Evolutionary conservation across 92 coral and sea anemone genomes (phyloP).

Genomic region (Heteractis magnifica): DNA sequence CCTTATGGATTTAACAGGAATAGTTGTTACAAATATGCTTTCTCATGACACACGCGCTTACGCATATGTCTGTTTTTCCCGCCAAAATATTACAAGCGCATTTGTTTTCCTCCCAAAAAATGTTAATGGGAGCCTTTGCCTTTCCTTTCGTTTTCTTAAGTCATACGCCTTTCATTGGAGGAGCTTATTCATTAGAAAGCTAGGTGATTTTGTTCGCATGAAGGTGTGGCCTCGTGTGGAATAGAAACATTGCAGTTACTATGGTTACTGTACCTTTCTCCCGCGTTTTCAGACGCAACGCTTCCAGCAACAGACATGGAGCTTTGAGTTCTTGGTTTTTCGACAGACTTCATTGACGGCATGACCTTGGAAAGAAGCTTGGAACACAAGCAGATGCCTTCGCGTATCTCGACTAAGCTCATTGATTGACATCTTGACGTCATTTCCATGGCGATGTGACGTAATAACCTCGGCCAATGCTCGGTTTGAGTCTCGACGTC

Average conservation of each 20-base stretch:
- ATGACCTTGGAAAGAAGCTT: conserved; percentile 93
- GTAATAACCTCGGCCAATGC: conserved; percentile 93
- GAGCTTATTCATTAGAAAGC: no score
- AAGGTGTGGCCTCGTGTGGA: no score
- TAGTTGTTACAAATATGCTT: no score
- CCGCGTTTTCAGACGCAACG: conserved; percentile 24
- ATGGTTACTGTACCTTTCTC: conserved; percentile 6
- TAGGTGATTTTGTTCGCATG: no score
- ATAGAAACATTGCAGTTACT: neutral
- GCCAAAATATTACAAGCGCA: no score
- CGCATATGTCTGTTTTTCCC: no score
- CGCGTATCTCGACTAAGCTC: conserved; percentile 75
- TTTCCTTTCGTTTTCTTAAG: no score
- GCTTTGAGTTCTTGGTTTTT: conserved; percentile 16
- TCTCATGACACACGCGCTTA: no score
- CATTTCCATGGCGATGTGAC: conserved; percentile 79
- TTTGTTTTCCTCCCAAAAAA: no score
- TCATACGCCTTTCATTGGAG: no score
- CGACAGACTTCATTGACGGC: conserved; percentile 80
- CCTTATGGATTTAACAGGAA: no score
- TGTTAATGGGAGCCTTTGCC: no score
- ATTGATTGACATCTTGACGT: conserved; percentile 80
- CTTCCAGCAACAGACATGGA: conserved; percentile 29
- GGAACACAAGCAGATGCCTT: conserved; percentile 86
- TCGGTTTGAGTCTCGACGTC: conserved; percentile 90